phyloP scores from a whole-genome alignment of 35 echinoderm and acorn worm species.

The Heliocidaris tuberculata region DNA sequence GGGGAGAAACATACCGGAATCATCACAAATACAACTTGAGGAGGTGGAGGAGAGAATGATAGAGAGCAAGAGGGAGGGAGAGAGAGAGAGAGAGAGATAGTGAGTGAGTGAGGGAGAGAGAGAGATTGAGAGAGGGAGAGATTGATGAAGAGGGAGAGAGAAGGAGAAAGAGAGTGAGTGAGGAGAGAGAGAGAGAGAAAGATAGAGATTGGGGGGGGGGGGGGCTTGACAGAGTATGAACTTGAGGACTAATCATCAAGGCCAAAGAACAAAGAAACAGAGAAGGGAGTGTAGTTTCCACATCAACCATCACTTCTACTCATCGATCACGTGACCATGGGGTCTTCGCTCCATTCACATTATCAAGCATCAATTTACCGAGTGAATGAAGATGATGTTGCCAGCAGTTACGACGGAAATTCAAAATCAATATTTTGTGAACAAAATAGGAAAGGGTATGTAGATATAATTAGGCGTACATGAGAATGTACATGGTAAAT shows the following conservation, averaged over 20 bases:
- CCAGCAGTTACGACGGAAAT: neutral
- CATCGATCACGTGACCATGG: neutral
- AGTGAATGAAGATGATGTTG: neutral
- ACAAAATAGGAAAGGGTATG: neutral
- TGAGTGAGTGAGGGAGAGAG: neutral
- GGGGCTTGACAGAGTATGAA: too few species aligned
- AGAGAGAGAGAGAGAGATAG: too few species aligned
- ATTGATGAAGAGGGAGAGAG: neutral
- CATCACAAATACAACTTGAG: too few species aligned
- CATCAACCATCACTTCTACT: neutral
- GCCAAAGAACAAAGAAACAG: too few species aligned
- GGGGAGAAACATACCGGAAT: too few species aligned
- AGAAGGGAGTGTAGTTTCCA: neutral
- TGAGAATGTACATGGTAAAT: neutral
- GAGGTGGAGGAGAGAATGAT: too few species aligned
- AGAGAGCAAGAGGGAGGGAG: too few species aligned
- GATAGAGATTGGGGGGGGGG: too few species aligned
- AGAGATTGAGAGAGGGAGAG: neutral
- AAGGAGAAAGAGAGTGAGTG: neutral
- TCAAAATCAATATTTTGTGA: neutral
- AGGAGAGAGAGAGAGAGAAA: too few species aligned
- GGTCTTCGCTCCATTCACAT: neutral
- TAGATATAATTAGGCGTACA: too few species aligned
- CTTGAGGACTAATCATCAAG: too few species aligned
- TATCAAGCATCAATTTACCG: neutral